Evolutionary conservation across 2,113 vertebrate species (phyloP).

Genomic region (Mormyrus lacerda): DNA sequence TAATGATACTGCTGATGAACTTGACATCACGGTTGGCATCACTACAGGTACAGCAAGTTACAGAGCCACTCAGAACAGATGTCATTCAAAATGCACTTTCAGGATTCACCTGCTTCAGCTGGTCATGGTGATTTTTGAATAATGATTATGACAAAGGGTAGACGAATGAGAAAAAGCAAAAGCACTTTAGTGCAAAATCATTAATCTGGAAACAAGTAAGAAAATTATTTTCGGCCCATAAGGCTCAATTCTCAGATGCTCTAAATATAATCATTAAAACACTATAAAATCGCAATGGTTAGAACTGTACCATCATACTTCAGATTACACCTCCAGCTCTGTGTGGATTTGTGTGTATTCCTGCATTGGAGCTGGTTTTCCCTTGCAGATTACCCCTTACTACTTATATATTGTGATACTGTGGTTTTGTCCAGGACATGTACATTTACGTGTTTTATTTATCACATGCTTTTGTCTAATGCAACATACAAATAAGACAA

Average conservation of each 20-base stretch:
- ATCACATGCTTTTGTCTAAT: neutral
- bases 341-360: neutral
- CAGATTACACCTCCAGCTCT: neutral
- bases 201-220: neutral
- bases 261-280: neutral
- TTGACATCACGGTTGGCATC: neutral
- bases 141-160: neutral
- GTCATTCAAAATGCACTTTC: neutral
- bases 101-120: neutral
- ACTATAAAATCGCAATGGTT: neutral
- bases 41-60: neutral
- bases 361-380: neutral
- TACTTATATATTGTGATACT: neutral
- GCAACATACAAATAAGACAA: neutral
- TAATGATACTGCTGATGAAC: neutral
- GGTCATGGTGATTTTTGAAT: neutral
- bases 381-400: neutral
- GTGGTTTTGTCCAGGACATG: neutral
- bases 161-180: neutral
- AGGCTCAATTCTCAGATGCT: neutral
- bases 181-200: neutral
- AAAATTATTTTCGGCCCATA: neutral
- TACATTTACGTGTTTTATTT: neutral
- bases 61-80: neutral
- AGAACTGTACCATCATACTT: neutral